A percentile compares a stretch with the other conserved stretches of the same genome.
Conservation (phyloP, 2,888 invertebrate species). For the Zonitis immaculata region DNA sequence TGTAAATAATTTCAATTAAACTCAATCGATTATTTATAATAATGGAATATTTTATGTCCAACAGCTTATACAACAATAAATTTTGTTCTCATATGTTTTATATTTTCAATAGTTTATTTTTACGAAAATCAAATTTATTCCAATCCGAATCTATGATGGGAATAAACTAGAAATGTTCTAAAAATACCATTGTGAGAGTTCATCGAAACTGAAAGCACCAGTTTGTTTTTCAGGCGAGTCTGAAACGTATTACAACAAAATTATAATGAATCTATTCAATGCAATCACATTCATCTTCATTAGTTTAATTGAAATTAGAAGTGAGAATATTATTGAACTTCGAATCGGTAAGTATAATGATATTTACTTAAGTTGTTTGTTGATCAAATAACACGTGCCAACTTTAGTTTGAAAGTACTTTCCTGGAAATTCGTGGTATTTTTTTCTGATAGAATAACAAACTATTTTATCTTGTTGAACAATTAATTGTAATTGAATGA, state of each 20-base stretch:
- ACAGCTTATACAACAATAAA: neutral
- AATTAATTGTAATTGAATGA: neutral
- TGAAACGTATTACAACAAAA: neutral
- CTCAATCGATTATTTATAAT: too few species aligned
- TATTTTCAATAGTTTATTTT: neutral
- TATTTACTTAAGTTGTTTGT: too few species aligned
- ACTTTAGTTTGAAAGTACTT: neutral
- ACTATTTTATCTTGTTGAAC: too few species aligned
- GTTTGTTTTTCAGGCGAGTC: neutral
- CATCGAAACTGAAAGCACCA: neutral
- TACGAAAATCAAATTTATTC: too few species aligned
- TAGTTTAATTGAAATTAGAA: neutral
- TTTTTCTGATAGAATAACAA: too few species aligned
- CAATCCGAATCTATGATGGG: too few species aligned
- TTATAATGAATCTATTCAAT: neutral
- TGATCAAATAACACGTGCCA: neutral
- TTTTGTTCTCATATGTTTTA: neutral
- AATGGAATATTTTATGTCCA: too few species aligned
- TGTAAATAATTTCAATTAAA: constrained; percentile 4
- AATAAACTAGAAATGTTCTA: neutral
- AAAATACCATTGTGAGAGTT: neutral
- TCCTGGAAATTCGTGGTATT: too few species aligned
- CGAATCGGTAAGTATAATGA: neutral
- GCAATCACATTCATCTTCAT: neutral
- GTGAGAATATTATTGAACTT: neutral